Evolutionary conservation across 2,113 vertebrate species (phyloP).

Genomic region (Lichenostomus cassidix): DNA sequence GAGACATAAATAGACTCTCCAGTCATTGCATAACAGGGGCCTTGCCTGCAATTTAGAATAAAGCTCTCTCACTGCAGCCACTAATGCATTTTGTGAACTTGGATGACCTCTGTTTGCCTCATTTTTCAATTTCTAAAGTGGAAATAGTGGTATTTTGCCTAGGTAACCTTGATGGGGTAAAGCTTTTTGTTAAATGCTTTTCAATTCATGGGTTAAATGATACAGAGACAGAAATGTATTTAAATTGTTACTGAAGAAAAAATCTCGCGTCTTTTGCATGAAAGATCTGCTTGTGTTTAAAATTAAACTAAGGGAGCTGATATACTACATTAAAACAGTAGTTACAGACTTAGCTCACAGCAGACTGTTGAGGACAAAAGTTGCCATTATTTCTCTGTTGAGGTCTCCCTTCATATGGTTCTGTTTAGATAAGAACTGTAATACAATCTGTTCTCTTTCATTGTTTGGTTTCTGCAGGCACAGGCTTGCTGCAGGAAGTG

Average conservation of each 20-base stretch:
- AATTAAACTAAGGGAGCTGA: not conserved
- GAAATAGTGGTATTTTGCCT: not conserved
- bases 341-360: not conserved
- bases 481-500: slow-evolving; percentile 94
- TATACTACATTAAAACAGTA: not conserved
- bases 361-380: not conserved
- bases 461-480: slow-evolving; percentile 78
- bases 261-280: not conserved
- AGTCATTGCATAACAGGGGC: not conserved
- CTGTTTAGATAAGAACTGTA: slow-evolving; percentile 30
- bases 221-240: not conserved
- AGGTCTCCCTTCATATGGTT: not conserved
- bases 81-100: not conserved
- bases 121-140: not conserved
- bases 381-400: not conserved
- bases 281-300: not conserved
- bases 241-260: not conserved
- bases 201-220: not conserved
- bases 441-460: slow-evolving; percentile 21
- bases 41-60: not conserved
- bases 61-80: not conserved
- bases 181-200: not conserved
- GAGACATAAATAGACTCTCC: slow-evolving; percentile 8
- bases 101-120: not conserved
- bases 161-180: not conserved